phyloP scores from a whole-genome alignment of 2,797 vertebrate genomes.

The Lacerta viridis region DNA sequence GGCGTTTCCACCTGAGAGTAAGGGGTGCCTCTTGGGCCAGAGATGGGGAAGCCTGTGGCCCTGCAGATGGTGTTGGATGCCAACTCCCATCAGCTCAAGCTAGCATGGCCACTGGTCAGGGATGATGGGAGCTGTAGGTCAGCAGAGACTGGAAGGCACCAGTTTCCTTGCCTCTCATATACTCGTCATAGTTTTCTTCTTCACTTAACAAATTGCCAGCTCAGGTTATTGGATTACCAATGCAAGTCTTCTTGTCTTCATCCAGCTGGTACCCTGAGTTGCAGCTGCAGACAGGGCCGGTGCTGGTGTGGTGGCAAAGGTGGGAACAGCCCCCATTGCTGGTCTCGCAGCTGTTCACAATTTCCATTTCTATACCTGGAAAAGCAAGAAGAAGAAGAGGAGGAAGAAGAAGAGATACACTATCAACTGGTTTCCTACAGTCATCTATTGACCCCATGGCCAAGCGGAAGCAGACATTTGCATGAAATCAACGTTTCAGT shows the following conservation, averaged over 20 bases:
- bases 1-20: too few species aligned
- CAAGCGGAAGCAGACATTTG: not conserved
- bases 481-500: too few species aligned
- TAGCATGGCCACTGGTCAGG: too few species aligned
- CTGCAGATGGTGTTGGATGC: too few species aligned
- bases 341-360: conserved; percentile 94
- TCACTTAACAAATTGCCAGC: fast-evolving
- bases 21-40: too few species aligned
- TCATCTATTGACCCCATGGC: too few species aligned
- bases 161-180: too few species aligned
- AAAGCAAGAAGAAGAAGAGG: not conserved
- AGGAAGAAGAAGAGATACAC: not conserved
- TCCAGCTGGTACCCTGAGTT: conserved; percentile 88
- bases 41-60: too few species aligned
- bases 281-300: conserved; percentile 89
- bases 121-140: too few species aligned
- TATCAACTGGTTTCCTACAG: not conserved
- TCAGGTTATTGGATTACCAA: conserved; percentile 79
- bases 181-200: not conserved
- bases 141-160: too few species aligned
- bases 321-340: conserved; percentile 93
- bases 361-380: conserved; percentile 97
- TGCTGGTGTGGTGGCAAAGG: conserved; percentile 88
- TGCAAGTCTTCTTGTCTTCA: conserved; percentile 89
- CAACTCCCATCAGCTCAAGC: too few species aligned